Percentiles rank a stretch among this genome's conserved stretches.
These are phyloP conservation scores for Colletes latitarsis DNA, from an alignment of 1,140 invertebrate species.

Conservation along the genomic window DNA sequence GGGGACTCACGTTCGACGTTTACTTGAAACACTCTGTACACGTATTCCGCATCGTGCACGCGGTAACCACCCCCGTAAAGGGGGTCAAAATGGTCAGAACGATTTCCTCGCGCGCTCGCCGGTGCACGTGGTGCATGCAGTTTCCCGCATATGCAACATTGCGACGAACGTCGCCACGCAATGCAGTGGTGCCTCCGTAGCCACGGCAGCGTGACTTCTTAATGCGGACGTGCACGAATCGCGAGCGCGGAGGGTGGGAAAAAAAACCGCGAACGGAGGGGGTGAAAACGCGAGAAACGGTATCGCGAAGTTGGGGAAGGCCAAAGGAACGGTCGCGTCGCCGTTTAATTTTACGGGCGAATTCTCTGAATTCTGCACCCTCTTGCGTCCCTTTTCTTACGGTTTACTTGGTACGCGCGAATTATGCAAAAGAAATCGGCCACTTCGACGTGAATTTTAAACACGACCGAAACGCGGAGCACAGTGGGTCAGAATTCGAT, in stretches of 20 bases:
- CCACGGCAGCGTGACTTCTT: constrained; percentile 36
- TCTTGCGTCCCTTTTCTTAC: too few relatives aligned
- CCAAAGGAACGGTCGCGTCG: too few relatives aligned
- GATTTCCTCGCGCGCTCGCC: constrained; percentile 3
- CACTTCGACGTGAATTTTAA: too few relatives aligned
- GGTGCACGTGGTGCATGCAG: constrained; percentile 22
- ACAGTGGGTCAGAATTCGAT: too few relatives aligned
- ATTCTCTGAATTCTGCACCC: too few relatives aligned
- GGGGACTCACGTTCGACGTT: too few relatives aligned
- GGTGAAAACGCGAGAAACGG: neutral
- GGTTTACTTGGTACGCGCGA: too few relatives aligned
- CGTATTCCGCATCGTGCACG: constrained; percentile 1
- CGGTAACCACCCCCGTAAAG: neutral
- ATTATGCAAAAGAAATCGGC: too few relatives aligned
- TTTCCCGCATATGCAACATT: constrained; percentile 64
- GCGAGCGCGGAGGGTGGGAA: neutral
- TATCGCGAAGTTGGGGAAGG: too few relatives aligned
- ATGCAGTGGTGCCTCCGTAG: constrained; percentile 57
- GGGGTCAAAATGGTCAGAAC: neutral
- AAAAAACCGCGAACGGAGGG: neutral
- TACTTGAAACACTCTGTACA: neutral
- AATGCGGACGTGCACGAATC: constrained; percentile 38
- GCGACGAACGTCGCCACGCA: constrained; percentile 59
- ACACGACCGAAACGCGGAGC: too few relatives aligned
- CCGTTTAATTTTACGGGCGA: too few relatives aligned